A percentile compares a stretch with the other conserved stretches of the same genome.
These are phyloP conservation scores for Trypoxylus dichotomus DNA, from an alignment of 1,140 invertebrate species.

Conservation along the genomic window DNA sequence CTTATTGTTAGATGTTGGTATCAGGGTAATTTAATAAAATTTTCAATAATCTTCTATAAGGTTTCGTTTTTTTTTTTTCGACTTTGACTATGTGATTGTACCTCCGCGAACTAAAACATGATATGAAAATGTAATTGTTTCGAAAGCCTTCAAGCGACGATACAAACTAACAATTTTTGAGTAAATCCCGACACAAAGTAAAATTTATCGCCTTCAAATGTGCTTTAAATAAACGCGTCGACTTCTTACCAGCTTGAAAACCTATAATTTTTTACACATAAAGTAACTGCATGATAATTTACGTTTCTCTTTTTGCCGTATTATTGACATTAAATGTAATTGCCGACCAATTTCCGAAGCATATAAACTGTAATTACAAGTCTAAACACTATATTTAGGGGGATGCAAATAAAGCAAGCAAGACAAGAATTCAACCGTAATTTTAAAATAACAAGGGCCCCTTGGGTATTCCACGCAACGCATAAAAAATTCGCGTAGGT, in stretches of 20 bases:
- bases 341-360: not conserved
- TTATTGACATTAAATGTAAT: conserved; percentile 11
- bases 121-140: too few species aligned
- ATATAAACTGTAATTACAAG: conserved; percentile 8
- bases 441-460: conserved; percentile 2
- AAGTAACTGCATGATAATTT: not conserved
- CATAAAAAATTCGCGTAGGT: not conserved
- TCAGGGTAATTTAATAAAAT: too few species aligned
- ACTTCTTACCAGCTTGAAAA: not conserved
- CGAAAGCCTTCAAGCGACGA: too few species aligned
- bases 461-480: not conserved
- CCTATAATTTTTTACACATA: not conserved
- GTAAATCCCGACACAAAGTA: not conserved
- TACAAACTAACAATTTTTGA: too few species aligned
- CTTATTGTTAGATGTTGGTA: too few species aligned
- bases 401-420: not conserved
- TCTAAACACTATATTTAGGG: conserved; percentile 8
- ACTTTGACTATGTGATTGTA: too few species aligned
- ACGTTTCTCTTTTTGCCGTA: not conserved
- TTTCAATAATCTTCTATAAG: too few species aligned
- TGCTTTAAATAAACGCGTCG: not conserved
- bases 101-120: too few species aligned
- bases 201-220: not conserved
- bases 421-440: not conserved
- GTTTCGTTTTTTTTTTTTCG: too few species aligned